Evolutionary conservation across 2,888 invertebrate genomes (phyloP).

Genomic region (Eilema depressum): DNA sequence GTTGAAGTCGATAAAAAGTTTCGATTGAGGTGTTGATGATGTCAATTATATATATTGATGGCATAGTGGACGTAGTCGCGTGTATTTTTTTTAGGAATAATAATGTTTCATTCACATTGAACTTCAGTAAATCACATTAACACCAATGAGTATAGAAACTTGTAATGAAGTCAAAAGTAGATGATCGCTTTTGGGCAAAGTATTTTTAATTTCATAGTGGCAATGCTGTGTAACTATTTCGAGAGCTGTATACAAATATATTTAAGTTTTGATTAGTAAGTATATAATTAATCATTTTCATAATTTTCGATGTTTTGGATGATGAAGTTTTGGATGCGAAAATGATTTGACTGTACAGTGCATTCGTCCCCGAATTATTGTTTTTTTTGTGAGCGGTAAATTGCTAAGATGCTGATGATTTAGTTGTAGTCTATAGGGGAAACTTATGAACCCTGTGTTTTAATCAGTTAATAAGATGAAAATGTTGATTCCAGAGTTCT

Average conservation of each 20-base stretch:
- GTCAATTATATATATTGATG: slow-evolving; percentile 3
- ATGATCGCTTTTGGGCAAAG: too few relatives aligned
- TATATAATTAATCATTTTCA: too few relatives aligned
- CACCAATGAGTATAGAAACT: neutral
- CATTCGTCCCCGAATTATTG: too few relatives aligned
- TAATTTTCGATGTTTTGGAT: too few relatives aligned
- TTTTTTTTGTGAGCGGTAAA: too few relatives aligned
- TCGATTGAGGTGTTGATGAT: slow-evolving; percentile 8
- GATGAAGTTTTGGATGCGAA: too few relatives aligned
- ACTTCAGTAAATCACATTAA: neutral
- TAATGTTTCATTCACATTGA: neutral
- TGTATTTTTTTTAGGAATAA: neutral
- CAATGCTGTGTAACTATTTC: too few relatives aligned
- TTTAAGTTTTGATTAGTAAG: too few relatives aligned
- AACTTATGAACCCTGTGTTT: neutral
- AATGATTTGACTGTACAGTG: too few relatives aligned
- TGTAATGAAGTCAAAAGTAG: too few relatives aligned
- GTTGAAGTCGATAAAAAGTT: slow-evolving; percentile 22
- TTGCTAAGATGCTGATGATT: neutral
- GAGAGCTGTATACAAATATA: too few relatives aligned
- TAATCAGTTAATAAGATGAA: neutral
- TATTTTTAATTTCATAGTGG: too few relatives aligned
- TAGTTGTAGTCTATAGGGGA: neutral
- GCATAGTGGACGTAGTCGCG: neutral
- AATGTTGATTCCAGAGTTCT: slow-evolving; percentile 19